These are phyloP conservation scores for Rambutsinella grinnellia DNA, from an alignment of 2,888 invertebrate species.

Conservation along the genomic window DNA sequence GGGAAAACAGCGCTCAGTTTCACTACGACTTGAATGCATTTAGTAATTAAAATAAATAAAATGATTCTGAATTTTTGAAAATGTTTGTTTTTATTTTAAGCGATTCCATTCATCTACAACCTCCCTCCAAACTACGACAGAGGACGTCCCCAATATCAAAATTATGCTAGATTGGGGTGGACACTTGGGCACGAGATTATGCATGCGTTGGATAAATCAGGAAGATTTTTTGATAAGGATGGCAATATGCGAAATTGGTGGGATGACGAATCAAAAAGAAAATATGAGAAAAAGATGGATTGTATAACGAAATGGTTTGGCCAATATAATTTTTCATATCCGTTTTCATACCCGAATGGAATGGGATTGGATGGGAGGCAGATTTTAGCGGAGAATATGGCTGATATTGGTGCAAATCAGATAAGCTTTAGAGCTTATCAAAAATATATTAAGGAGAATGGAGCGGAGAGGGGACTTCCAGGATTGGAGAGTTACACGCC, in stretches of 20 bases:
- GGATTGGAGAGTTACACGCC: constrained; percentile 79
- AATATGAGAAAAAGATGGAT: constrained; percentile 80
- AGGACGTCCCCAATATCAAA: not conserved
- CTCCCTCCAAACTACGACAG: too few species aligned
- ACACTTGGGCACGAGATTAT: not conserved
- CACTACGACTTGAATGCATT: too few species aligned
- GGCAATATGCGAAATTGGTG: constrained; percentile 96
- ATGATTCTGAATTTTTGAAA: too few species aligned
- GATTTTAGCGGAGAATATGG: constrained; percentile 72
- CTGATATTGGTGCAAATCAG: constrained; percentile 93
- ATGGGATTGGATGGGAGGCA: constrained; percentile 82
- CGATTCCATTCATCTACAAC: too few species aligned
- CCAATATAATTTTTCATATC: constrained; percentile 73
- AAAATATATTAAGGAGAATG: constrained; percentile 76
- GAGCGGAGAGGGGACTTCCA: constrained; percentile 72
- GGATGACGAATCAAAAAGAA: constrained; percentile 70
- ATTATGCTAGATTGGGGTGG: not conserved
- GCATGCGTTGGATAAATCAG: not conserved
- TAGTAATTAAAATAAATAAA: too few species aligned
- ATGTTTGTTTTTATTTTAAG: too few species aligned
- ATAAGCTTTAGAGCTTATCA: constrained; percentile 88
- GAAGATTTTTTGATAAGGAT: constrained; percentile 83
- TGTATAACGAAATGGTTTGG: constrained; percentile 91
- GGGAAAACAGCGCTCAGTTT: too few species aligned
- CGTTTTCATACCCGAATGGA: too few species aligned